These are phyloP conservation scores for Gila robusta DNA, from an alignment of 2,797 vertebrate genomes.

Conservation along the genomic window DNA sequence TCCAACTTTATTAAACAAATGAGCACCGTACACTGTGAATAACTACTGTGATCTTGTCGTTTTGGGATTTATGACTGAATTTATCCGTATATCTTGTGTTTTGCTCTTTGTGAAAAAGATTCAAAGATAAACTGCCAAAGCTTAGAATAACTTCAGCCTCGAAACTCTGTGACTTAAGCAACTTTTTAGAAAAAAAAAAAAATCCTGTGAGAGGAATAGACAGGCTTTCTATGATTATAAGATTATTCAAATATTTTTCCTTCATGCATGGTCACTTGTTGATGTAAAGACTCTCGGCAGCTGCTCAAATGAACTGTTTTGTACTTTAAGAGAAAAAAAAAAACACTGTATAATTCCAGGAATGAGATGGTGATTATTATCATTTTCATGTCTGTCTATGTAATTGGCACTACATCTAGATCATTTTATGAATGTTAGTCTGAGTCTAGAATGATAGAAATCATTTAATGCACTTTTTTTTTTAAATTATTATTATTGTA, in stretches of 20 bases:
- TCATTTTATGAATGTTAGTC: conserved; percentile 8
- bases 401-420: not conserved
- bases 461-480: conserved; percentile 11
- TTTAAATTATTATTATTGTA: not conserved
- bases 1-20: not conserved
- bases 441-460: not conserved
- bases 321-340: not conserved
- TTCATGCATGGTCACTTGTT: conserved; percentile 24
- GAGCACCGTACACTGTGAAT: conserved; percentile 31
- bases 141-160: conserved; percentile 7
- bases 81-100: not conserved
- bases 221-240: not conserved
- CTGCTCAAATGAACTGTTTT: conserved; percentile 12
- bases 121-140: conserved; percentile 28
- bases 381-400: not conserved
- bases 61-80: not conserved
- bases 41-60: not conserved
- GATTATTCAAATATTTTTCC: not conserved
- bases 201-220: not conserved
- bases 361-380: conserved; percentile 10
- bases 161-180: not conserved
- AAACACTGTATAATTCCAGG: not conserved
- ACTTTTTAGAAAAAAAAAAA: not conserved
- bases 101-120: conserved; percentile 1
- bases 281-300: conserved; percentile 10